Evolutionary conservation across 2,113 vertebrate genomes (phyloP).

Genomic region (Cheirogaleus medius): DNA sequence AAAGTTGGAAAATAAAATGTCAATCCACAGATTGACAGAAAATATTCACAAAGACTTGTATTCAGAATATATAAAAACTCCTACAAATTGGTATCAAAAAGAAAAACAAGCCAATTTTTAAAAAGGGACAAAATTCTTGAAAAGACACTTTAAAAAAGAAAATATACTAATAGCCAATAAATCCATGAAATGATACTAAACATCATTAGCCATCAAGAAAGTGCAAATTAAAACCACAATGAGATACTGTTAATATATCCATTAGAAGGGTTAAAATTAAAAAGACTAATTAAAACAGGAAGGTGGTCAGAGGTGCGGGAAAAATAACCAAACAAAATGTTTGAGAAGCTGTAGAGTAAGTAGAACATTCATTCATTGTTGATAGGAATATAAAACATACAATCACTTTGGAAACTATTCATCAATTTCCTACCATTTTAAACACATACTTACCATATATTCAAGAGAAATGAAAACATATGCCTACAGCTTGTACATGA

Average conservation of each 20-base stretch:
- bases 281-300: not conserved
- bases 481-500: not conserved
- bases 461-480: too few species aligned
- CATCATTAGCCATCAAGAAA: not conserved
- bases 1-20: not conserved
- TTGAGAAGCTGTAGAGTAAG: not conserved
- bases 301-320: too few species aligned
- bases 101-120: not conserved
- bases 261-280: not conserved
- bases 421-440: not conserved
- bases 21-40: not conserved
- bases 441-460: not conserved
- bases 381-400: not conserved
- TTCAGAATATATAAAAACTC: not conserved
- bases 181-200: not conserved
- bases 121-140: not conserved
- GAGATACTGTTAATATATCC: not conserved
- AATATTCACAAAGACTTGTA: not conserved
- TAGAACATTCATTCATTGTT: not conserved
- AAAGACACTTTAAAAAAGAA: not conserved
- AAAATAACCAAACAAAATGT: not conserved
- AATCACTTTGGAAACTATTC: not conserved
- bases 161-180: not conserved
- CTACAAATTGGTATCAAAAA: not conserved
- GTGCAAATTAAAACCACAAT: not conserved